These are phyloP conservation scores for Tetanocera ferruginea DNA, from an alignment of 2,888 invertebrate genomes.

Conservation along the genomic window DNA sequence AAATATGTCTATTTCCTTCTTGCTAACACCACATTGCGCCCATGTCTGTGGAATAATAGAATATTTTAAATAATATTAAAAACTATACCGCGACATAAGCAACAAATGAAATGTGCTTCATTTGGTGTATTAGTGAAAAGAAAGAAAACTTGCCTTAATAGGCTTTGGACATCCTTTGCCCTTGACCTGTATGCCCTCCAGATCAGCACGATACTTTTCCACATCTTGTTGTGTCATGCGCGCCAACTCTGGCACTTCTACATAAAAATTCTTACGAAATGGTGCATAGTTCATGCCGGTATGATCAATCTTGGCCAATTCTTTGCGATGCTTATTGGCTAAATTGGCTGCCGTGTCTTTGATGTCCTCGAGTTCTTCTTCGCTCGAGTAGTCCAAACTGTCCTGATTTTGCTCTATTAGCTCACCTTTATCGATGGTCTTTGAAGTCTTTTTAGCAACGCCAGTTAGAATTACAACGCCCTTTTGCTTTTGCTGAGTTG, in stretches of 20 bases:
- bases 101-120: background rate
- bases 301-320: conserved; percentile 93
- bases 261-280: conserved; percentile 96
- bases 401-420: conserved; percentile 99
- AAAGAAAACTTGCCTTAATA: conserved; percentile 74
- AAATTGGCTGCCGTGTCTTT: conserved; percentile 90
- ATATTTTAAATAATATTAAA: background rate
- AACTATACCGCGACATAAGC: background rate
- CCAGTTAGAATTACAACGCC: conserved; percentile 87
- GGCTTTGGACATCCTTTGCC: conserved; percentile 97
- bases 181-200: conserved; percentile 96
- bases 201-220: conserved; percentile 85
- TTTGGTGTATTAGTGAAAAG: background rate
- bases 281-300: conserved; percentile 86
- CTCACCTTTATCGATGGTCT: conserved; percentile 89
- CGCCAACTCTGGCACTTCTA: conserved; percentile 95
- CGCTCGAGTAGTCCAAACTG: conserved; percentile 96
- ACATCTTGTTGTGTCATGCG: conserved; percentile 91
- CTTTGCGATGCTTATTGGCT: conserved; percentile 92
- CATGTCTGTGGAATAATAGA: conserved; percentile 74
- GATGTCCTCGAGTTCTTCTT: conserved; percentile 95
- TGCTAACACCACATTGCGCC: conserved; percentile 98
- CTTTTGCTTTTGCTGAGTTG: conserved; percentile 67
- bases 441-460: conserved; percentile 82
- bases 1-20: conserved; percentile 92